Evolutionary conservation across 1,140 invertebrate genomes (phyloP), one percentile per base, ranked within the genome.

Genomic region (Lucilia sericata): DNA sequence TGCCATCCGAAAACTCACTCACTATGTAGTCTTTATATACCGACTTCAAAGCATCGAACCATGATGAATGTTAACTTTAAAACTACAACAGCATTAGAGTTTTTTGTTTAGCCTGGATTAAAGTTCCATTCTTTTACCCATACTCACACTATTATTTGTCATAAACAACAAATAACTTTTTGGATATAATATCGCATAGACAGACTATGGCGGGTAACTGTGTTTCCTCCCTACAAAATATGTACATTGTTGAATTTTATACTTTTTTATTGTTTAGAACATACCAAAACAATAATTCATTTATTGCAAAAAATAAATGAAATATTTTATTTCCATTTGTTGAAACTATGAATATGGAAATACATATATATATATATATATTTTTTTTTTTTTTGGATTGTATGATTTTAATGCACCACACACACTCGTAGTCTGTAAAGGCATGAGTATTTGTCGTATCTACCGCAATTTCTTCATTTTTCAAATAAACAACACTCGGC

Each of bases 401-500:
- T 30, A 30, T 30, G 25, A 30, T 70, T 70, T 21, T 21, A 21
- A 10, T 70, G 9, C 19, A 60, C 4, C 5, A 60, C 14, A n/a
- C 51, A n/a, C 55, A 60, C 55, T 60, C 14, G 14, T n/a, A 60
- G 7, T 60, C 51, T 14, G 0, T 21, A 10, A 7, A 70, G 17
- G 19, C 19, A 12, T 9, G 19, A 70, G n/a, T 25, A 21, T 70
- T 60, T 60, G 55, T 17, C n/a, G 55, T 60, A 60, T 60, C n/a
- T n/a, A 60, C 55, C 19, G n/a, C 65, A 70, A 70, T 70, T 60
- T 21, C 21, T 70, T 60, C 9, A 21, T 70, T 19, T 30, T 70
- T 70, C n/a, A 70, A 70, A 70, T 70, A 70, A 70, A 70, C 65
- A 70, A 70, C 65, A 70, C 65, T 21, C 19, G n/a, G n/a, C 19